Base-by-base conservation (phyloP, 2,888 invertebrate genomes). In the Siphlonurus alternatus region DNA sequence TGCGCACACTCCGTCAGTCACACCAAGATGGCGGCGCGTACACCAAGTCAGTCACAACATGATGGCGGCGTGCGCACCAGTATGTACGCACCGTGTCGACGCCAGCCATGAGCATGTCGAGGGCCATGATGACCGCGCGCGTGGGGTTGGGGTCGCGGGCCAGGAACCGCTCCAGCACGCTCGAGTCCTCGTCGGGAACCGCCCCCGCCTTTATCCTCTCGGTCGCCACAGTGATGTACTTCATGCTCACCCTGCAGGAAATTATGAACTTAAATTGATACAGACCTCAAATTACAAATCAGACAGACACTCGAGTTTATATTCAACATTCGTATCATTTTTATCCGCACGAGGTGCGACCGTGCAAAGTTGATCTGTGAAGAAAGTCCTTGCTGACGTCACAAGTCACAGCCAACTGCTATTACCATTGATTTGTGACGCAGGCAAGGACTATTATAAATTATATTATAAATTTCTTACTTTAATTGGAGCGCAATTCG, bases 91-190 rank as follows among this genome's bases (percentile, higher is more conserved):
- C 87, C 63, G 87, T 87, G 72, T 88, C 88, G 54, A 86, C 80
- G 65, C 87, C 87, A 60, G 85, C 86, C 61, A 82, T 75, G 25
- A 88, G 70, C 82, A 87, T 82, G 72, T 88, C 87, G 68, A 83
- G 78, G 1, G 83, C 83, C 82, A 87, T 85, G 68, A 83, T 79
- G 24, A 81, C 71, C 0, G 87, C 87, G 15, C 84, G 79, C 70
- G 77, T 78, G 7, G 67, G 68, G 10, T 69, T 66, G 25, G 71
- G 64, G 23, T 70, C 70, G 15, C 66, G 61, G 1, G 66, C 64
- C n/a, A 84, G 72, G 24, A 88, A 71, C 69, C 82, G 83, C 72
- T 87, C 83, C 65, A 87, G 74, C 22, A 87, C 78, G 7, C 56
- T 7, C 5, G 56, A 5, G 38, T 38, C 38, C 15, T 38, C 38